phyloP scores from a whole-genome alignment of 2,113 vertebrate species.

The Xiphophorus maculatus region DNA sequence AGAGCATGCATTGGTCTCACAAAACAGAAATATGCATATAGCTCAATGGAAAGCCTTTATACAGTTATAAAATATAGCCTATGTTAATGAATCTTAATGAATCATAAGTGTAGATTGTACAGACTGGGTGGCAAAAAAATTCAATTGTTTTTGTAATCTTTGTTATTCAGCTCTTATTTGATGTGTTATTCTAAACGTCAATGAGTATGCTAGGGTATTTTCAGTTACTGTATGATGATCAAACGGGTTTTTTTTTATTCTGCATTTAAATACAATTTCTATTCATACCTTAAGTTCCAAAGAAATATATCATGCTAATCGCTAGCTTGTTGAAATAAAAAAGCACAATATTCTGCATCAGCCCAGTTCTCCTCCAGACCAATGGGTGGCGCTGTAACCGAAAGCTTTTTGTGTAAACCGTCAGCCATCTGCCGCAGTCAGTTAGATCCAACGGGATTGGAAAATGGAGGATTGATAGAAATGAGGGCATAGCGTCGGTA shows the following conservation, averaged over 20 bases:
- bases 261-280: not conserved
- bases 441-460: slow-evolving; percentile 66
- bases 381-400: slow-evolving; percentile 41
- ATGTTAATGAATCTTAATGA: slow-evolving; percentile 39
- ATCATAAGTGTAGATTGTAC: slow-evolving; percentile 45
- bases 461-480: slow-evolving; percentile 76
- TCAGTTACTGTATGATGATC: not conserved
- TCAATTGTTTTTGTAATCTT: slow-evolving; percentile 52
- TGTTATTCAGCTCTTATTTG: slow-evolving; percentile 66
- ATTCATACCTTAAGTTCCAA: not conserved
- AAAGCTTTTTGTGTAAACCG: slow-evolving; percentile 10
- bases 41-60: slow-evolving; percentile 41
- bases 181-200: slow-evolving; percentile 53
- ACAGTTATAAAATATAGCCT: slow-evolving; percentile 44
- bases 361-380: slow-evolving; percentile 49
- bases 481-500: slow-evolving; percentile 51
- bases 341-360: not conserved
- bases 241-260: not conserved
- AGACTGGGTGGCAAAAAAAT: slow-evolving; percentile 57
- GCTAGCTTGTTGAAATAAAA: not conserved
- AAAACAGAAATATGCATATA: slow-evolving; percentile 41
- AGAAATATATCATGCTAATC: not conserved
- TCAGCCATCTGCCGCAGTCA: slow-evolving; percentile 80
- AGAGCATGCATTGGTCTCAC: slow-evolving; percentile 55
- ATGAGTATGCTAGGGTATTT: slow-evolving; percentile 23